Base-by-base conservation (phyloP, 2,113 vertebrate genomes). In the Fulmarus glacialis region DNA sequence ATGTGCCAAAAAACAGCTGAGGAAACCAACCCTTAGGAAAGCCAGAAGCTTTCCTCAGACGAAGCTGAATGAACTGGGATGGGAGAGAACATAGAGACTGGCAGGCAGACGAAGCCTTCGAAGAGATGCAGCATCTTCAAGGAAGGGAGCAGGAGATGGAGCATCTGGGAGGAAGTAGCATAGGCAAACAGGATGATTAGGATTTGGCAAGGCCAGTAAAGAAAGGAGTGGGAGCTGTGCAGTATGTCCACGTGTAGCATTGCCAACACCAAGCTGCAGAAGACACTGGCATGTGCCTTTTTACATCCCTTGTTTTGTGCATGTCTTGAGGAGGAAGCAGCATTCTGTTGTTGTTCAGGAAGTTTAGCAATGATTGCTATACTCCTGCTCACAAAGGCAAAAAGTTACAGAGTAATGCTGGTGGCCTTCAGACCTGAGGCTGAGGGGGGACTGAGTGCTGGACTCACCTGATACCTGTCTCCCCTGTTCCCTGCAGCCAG, bases 71-170 rank as follows among this genome's bases (percentile, higher is more conserved):
- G 60, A 83, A 45, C 75, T 71, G 50, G 32, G 53, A 56, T 74
- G 68, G 91, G 82, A 81, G 42, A 38, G 80, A 95, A 75, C 50
- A 80, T 12, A 52, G 50, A 82, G 32, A 36, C 59, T 93, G 88
- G 92, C 75, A 91, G 64, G 43, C 60, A 87, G 87, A 87, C 0
- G 1, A 92, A 67, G 34, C 27, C 64, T 87, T 93, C 79, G 38
- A 36, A 91, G 86, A 79, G 40, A 78, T 40, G 56, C 63, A 82
- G 89, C 60, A 38, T 82, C 83, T 96, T 93, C 83, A 77, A 84
- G 96, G 64, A 90, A 91, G 34, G 62, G 87, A 96, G 72, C 63
- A 89, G 93, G 75, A 94, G 90, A 94, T 71, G 73, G 71, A 95
- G 77, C 7, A 14, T 92, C 95, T 94, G 89, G 34, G 77, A 92